Percentiles rank a stretch among this genome's conserved stretches.
phyloP scores from a whole-genome alignment of 2,113 vertebrate species.

The Capra hircus region DNA sequence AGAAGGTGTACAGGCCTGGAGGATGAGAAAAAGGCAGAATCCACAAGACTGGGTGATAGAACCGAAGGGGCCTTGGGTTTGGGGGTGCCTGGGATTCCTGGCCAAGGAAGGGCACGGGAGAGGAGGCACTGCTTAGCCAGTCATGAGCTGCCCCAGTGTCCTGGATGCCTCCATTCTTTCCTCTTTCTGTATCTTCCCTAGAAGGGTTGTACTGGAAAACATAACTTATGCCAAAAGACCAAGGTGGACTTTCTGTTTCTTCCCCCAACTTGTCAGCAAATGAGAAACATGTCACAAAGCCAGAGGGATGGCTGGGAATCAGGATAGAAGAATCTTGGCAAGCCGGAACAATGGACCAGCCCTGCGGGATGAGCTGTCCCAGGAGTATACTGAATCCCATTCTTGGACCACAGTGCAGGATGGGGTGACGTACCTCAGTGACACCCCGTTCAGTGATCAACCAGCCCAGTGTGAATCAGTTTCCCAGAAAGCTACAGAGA shows the following conservation, averaged over 20 bases:
- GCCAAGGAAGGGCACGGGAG: rapidly evolving
- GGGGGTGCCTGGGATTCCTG: neutral
- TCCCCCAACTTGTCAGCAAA: neutral
- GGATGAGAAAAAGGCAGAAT: too few species aligned
- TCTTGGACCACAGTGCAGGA: neutral
- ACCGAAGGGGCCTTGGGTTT: neutral
- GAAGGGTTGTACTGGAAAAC: neutral
- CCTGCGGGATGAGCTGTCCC: neutral
- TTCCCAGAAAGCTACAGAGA: neutral
- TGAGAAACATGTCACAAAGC: neutral
- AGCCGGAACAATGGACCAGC: neutral
- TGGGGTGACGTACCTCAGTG: rapidly evolving
- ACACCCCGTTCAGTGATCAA: neutral
- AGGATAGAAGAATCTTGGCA: neutral
- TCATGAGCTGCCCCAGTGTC: neutral
- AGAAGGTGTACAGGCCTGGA: neutral
- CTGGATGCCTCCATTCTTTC: rapidly evolving
- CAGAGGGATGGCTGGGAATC: neutral
- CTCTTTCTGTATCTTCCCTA: neutral
- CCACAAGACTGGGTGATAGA: neutral
- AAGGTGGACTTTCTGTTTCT: neutral
- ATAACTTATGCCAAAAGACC: neutral
- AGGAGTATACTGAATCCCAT: neutral
- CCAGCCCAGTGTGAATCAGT: neutral
- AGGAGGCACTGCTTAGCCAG: neutral